Evolutionary conservation across 2,113 vertebrate genomes (phyloP).

Genomic region (Donacobius atricapilla): DNA sequence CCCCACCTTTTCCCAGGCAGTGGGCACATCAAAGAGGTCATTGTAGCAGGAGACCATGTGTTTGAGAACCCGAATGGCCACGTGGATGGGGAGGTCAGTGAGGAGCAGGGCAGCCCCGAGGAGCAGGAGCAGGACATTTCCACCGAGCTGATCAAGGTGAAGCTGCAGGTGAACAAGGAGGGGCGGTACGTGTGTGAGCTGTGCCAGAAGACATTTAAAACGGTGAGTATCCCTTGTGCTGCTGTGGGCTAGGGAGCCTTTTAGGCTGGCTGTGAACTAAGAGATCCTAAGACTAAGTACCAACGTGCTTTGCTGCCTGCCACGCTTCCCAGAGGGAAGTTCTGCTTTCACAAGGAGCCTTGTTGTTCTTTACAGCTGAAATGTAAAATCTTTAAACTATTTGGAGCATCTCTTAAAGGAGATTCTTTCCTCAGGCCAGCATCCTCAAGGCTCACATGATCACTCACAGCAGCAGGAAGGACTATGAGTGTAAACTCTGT

Average conservation of each 20-base stretch:
- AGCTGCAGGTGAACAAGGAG: constrained; percentile 83
- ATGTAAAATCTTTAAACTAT: background rate
- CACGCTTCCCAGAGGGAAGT: background rate
- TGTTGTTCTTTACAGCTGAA: background rate
- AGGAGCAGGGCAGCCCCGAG: constrained; percentile 51
- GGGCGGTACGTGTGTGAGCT: constrained; percentile 87
- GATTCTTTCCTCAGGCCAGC: constrained; percentile 77
- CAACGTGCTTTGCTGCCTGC: background rate
- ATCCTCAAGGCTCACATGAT: constrained; percentile 95
- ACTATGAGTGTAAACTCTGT: constrained; percentile 91
- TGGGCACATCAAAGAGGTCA: constrained; percentile 76
- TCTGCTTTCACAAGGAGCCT: background rate
- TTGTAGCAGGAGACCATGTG: constrained; percentile 58
- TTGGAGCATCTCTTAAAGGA: background rate
- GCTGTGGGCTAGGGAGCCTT: background rate
- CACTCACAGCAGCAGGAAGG: constrained; percentile 93
- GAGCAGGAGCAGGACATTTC: constrained; percentile 36
- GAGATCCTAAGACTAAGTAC: background rate
- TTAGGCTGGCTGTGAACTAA: background rate
- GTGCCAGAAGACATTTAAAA: constrained; percentile 97
- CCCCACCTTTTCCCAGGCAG: constrained; percentile 57
- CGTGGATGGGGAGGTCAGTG: constrained; percentile 26
- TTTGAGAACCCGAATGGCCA: constrained; percentile 67
- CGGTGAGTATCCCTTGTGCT: constrained; percentile 69
- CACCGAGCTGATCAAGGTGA: constrained; percentile 69